phyloP scores from a whole-genome alignment of 2,888 invertebrate genomes.

The Amphipyra berbera region DNA sequence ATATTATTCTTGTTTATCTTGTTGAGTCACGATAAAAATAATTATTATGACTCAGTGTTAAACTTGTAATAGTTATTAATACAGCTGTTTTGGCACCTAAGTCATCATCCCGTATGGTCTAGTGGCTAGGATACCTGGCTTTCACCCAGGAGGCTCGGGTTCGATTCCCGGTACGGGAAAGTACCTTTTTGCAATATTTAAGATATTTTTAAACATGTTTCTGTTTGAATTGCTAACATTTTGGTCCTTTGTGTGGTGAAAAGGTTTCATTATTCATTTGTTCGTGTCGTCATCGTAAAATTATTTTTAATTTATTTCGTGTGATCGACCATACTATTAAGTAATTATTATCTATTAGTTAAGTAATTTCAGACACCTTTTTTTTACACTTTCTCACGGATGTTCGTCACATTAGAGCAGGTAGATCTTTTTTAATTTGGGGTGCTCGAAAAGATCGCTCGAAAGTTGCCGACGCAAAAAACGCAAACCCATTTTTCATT shows the following conservation, averaged over 20 bases:
- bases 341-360: no score
- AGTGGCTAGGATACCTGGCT: slow-evolving; percentile 93
- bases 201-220: background rate
- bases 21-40: background rate
- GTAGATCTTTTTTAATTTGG: slow-evolving; percentile 22
- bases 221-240: background rate
- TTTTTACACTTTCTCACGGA: slow-evolving; percentile 48
- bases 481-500: slow-evolving; percentile 6
- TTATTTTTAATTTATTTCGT: background rate
- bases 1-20: no score
- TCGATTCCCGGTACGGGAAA: slow-evolving; percentile 93
- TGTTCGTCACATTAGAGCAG: slow-evolving; percentile 25
- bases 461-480: slow-evolving; percentile 30
- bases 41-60: background rate
- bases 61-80: background rate
- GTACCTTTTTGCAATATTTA: slow-evolving; percentile 20
- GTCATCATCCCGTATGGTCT: slow-evolving; percentile 77
- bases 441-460: slow-evolving; percentile 1
- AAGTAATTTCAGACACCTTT: no score
- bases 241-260: no score
- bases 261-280: no score
- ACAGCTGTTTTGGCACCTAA: accelerated
- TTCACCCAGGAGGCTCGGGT: slow-evolving; percentile 94
- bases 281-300: no score
- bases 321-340: background rate